Base-by-base conservation (phyloP, 2,113 vertebrate species). In the Corythoichthys intestinalis region DNA sequence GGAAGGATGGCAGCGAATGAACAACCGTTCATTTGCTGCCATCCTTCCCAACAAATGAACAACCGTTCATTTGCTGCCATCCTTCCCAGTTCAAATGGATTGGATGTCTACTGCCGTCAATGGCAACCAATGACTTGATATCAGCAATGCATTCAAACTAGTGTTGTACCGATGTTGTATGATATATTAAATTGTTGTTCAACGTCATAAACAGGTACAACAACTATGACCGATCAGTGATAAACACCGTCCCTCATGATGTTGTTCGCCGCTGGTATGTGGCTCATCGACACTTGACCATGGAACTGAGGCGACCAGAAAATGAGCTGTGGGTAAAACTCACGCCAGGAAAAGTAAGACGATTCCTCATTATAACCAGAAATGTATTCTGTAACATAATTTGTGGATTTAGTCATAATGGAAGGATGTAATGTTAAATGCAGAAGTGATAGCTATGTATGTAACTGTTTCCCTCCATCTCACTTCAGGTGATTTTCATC, bases 291-390 rank as follows among this genome's bases (percentile, higher is more conserved):
- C 85, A 92, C 4, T 86, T 98, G 77, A 96, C 95, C 5, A 3
- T 83, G 0, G 94, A 96, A 73, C 90, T 97, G 28, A 88, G 95
- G 83, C 90, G 83, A 6, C 93, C 95, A 0, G 90, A 96, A 67
- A 97, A 97, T 2, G 95, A 98, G 69, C 91, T 98, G 10, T 98
- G 96, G 96, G 91, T 97, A 75, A 98, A 98, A 86, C 91, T 98
- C 72, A 94, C 91, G 65, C 96, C 96, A 0, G 96, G 95, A 44
- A 97, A 92, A 91, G 95, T 98, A 88, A 56, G 76, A 71, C 15
- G 15, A 2, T 13, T 38, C 0, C 4, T 4, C 35, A 10, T n/a
- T 41, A 4, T 6, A 4, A 14, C 12, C 28, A 37, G 11, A 34
- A 34, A 35, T 52, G 38, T 34, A 13, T 11, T 10, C 48, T 4